Evolutionary conservation across 2,888 invertebrate species (phyloP), one percentile per base, ranked within the genome.

Genomic region (Troglohyphantes excavatus): DNA sequence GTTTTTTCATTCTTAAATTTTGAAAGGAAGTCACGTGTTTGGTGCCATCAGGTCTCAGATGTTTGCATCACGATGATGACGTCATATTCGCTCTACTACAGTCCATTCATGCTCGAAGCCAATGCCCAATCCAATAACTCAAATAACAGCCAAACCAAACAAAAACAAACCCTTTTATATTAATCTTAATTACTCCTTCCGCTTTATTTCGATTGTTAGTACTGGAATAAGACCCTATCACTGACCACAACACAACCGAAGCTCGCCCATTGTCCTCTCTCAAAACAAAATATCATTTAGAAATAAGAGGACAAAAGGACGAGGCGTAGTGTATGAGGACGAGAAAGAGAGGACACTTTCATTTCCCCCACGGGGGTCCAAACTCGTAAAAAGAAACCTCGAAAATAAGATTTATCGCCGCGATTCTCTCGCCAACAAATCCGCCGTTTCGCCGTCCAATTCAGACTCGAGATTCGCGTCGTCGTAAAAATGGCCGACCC

Each of bases 371-470:
- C 11, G 75, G 75, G 84, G 75, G 84, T 19, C 67, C 26, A 59
- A 86, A 86, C 59, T 86, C 85, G 65, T 76, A 76, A 78, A 86
- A 78, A 61, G 59, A 86, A 68, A 46, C 39, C 76, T 68, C 13
- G 70, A 75, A 76, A 70, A 70, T 23, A 61, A 86, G 78, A 86
- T 86, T 86, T 86, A 86, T 86, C 85, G 68, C 78, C 72, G 27
- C 46, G 76, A 86, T 86, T 86, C 43, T 29, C 43, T 61, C 78
- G 76, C 85, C 78, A 86, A 78, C 85, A 86, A 86, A 86, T 86
- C 85, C 85, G 85, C 85, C 76, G 29, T 86, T 86, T 86, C 85
- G 85, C 85, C 76, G 59, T 78, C 26, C 59, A 68, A 86, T 86
- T 78, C 68, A 59, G 78, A 61, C 43, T 65, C 67, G 67, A 46